A percentile compares a stretch with the other conserved stretches of the same genome.
These are phyloP conservation scores for Leptopilina clavipes DNA, from an alignment of 1,140 invertebrate genomes.

Conservation along the genomic window DNA sequence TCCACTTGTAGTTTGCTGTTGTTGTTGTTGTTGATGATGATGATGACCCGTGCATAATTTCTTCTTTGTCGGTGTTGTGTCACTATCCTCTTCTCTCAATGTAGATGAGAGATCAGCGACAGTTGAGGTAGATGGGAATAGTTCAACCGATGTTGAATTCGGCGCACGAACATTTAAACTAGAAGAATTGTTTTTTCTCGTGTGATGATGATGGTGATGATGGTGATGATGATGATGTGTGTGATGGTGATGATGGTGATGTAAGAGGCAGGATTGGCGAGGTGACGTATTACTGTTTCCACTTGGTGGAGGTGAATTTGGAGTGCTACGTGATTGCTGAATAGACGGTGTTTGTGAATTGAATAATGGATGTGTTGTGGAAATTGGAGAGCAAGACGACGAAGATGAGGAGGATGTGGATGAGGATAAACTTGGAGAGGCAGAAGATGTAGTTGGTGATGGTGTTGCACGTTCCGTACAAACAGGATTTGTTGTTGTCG, in stretches of 20 bases:
- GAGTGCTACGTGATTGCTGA: slow-evolving; percentile 12
- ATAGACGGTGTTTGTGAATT: slow-evolving; percentile 10
- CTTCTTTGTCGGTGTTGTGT: slow-evolving; percentile 62
- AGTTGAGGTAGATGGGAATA: slow-evolving; percentile 40
- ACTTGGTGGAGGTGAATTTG: slow-evolving; percentile 53
- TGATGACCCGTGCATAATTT: slow-evolving; percentile 64
- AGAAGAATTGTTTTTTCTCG: slow-evolving; percentile 25
- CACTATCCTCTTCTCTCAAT: slow-evolving; percentile 43
- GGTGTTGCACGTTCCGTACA: slow-evolving; percentile 45
- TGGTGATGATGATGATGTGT: slow-evolving; percentile 55
- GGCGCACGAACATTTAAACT: slow-evolving; percentile 37
- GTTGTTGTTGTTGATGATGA: slow-evolving; percentile 55
- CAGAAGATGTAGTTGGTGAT: slow-evolving; percentile 47
- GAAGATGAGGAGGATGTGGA: slow-evolving; percentile 37
- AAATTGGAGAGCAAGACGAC: slow-evolving; percentile 47
- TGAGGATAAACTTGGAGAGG: not conserved
- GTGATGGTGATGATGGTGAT: slow-evolving; percentile 56
- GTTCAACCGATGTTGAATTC: slow-evolving; percentile 35
- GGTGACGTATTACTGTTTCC: slow-evolving; percentile 44
- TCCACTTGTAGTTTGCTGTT: slow-evolving; percentile 46
- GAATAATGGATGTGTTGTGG: slow-evolving; percentile 43
- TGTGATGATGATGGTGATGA: slow-evolving; percentile 59
- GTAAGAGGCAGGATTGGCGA: slow-evolving; percentile 51
- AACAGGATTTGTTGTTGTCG: slow-evolving; percentile 48
- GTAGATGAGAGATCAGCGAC: slow-evolving; percentile 42